phyloP scores from a whole-genome alignment of 2,113 vertebrate genomes.

The Leptocoma aspasia region DNA sequence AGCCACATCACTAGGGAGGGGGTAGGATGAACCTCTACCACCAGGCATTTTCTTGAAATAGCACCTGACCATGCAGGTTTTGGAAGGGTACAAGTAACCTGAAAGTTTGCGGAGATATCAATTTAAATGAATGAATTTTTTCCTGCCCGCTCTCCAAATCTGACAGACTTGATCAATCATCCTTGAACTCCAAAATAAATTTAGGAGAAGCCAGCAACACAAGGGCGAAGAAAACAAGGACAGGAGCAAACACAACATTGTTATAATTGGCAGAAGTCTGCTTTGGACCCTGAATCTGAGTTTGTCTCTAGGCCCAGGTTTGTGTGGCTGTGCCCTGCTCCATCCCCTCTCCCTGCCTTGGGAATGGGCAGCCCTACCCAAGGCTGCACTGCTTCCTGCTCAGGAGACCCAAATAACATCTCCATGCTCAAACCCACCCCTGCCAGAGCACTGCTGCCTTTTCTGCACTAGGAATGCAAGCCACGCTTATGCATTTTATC shows the following conservation, averaged over 20 bases:
- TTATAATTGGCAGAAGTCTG: not conserved
- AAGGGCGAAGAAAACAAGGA: not conserved
- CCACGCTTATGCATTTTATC: not conserved
- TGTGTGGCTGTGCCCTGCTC: not conserved
- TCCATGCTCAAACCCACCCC: not conserved
- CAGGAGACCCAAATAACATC: not conserved
- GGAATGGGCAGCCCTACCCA: not conserved
- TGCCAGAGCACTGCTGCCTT: slow-evolving; percentile 12
- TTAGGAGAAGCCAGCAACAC: not conserved
- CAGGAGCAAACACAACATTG: not conserved
- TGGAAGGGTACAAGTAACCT: not conserved
- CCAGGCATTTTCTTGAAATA: not conserved
- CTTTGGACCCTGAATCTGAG: not conserved
- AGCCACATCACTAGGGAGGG: not conserved
- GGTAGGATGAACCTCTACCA: not conserved
- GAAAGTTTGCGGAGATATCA: not conserved
- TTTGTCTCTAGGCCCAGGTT: not conserved
- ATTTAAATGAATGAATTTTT: not conserved
- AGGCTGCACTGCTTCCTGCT: not conserved
- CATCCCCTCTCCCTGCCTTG: not conserved
- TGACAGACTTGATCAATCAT: not conserved
- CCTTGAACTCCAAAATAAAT: not conserved
- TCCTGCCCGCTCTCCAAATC: not conserved
- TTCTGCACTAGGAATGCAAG: not conserved
- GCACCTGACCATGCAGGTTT: not conserved